Evolutionary conservation across 2,888 invertebrate genomes (phyloP), one percentile per base, ranked within the genome.

Genomic region (Gibbula magus): DNA sequence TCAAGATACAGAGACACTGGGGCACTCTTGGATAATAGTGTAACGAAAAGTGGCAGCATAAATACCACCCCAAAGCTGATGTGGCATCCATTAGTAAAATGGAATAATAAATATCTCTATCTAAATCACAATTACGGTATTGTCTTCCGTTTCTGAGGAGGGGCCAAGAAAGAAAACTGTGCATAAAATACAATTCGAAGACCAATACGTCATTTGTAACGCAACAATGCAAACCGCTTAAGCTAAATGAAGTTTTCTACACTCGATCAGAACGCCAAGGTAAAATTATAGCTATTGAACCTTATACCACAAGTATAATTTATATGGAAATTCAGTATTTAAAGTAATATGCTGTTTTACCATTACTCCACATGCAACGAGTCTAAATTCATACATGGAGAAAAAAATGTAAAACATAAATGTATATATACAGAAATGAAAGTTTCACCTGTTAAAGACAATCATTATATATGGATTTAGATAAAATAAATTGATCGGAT

Each of bases 31-130:
- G 70, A 35, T 20, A 70, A 70, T 35, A 56, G 20, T 32, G 70
- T 35, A 70, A 35, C 70, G 35, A 70, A 70, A 35, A 20, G 70
- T 18, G 32, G 16, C 25, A 35, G 70, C 20, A 70, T 70, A 70
- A 70, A 70, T 70, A 70, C 39, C 13, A 70, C 18, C 39, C 39
- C 18, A 32, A 20, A 20, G 35, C 35, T 70, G 35, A 70, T n/a
- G 70, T n/a, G 35, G 35, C 20, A n/a, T 39, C 70, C 70, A 70
- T 70, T 70, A 70, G 70, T 20, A 70, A 61, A 70, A 70, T 70
- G 70, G 35, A 70, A 39, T 35, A 70, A 70, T 70, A 70, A 32
- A 70, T 32, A 70, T 70, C 18, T 35, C 32, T 70, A 39, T 39
- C 70, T 45, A 45, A 45, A 45, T 45, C 45, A 45, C 45, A 45